Evolutionary conservation across 2,888 invertebrate species (phyloP).

Genomic region (Hydropsyche betteni): DNA sequence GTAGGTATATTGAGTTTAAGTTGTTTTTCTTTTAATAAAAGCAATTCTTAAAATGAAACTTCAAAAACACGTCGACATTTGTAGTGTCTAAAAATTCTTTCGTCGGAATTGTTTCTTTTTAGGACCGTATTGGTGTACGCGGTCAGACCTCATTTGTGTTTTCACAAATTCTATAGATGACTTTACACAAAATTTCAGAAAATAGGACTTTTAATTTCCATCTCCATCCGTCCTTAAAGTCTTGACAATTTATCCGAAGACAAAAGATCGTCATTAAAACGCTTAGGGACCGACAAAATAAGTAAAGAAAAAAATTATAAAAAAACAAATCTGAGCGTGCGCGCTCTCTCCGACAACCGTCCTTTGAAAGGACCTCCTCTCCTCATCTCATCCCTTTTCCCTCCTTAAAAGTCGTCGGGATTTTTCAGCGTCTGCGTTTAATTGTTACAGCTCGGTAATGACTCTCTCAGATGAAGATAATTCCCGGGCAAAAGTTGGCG

Average conservation of each 20-base stretch:
- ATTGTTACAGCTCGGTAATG: constrained; percentile 41
- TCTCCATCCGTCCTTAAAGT: constrained; percentile 11
- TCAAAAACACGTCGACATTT: too few species aligned
- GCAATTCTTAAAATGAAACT: too few species aligned
- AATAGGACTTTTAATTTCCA: constrained; percentile 30
- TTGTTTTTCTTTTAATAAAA: too few species aligned
- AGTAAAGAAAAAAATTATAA: constrained; percentile 24
- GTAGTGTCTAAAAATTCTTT: too few species aligned
- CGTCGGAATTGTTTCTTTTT: too few species aligned
- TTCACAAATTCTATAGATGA: neutral
- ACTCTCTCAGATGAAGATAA: constrained; percentile 40
- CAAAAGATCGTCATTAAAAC: constrained; percentile 40
- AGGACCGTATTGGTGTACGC: neutral
- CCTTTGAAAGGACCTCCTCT: constrained; percentile 1
- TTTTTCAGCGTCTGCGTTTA: constrained; percentile 41
- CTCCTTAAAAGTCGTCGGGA: constrained; percentile 34
- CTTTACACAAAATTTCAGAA: constrained; percentile 1
- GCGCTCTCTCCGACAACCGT: neutral
- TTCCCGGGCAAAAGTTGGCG: constrained; percentile 33
- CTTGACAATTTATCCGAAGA: constrained; percentile 37
- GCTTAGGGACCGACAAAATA: constrained; percentile 22
- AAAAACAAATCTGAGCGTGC: constrained; percentile 9
- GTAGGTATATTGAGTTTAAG: too few species aligned
- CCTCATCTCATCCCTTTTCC: constrained; percentile 2
- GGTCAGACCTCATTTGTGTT: neutral